Evolutionary conservation across 2,113 vertebrate genomes (phyloP).

Genomic region (Tupaia tana): DNA sequence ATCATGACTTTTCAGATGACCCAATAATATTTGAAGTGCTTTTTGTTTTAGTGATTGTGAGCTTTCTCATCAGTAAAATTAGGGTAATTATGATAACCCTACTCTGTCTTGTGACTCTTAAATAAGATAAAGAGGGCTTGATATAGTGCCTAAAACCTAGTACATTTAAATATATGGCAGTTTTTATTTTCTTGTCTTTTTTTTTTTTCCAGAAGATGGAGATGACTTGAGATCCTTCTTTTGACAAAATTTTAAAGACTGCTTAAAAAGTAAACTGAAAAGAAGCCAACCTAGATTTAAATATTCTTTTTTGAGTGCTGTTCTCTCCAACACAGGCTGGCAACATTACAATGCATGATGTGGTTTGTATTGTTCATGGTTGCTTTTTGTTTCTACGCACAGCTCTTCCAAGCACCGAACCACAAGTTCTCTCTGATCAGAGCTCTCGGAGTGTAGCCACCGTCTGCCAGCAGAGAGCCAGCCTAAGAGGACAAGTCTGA

Average conservation of each 20-base stretch:
- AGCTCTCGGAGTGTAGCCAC: constrained; percentile 31
- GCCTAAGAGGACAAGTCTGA: background rate
- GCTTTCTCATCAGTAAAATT: constrained; percentile 24
- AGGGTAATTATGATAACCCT: background rate
- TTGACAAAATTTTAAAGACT: constrained; percentile 63
- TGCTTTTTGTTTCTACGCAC: background rate
- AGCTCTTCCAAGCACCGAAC: constrained; percentile 35
- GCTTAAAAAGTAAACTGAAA: constrained; percentile 68
- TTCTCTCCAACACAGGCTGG: background rate
- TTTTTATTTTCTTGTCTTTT: constrained; percentile 36
- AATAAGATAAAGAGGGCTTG: background rate
- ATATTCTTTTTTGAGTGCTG: constrained; percentile 50
- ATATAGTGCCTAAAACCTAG: background rate
- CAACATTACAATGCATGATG: constrained; percentile 48
- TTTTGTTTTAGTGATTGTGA: background rate
- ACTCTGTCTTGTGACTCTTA: background rate
- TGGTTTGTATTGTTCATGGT: constrained; percentile 18
- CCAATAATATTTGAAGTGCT: background rate
- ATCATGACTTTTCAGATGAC: no score
- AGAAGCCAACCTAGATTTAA: constrained; percentile 58
- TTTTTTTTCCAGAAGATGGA: constrained; percentile 34
- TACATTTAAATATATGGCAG: background rate
- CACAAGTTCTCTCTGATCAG: background rate
- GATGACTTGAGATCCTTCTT: background rate
- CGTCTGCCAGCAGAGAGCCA: background rate